A percentile compares a stretch with the other conserved stretches of the same genome.
phyloP scores from a whole-genome alignment of 2,888 invertebrate genomes.

The Cantharis lateralis region DNA sequence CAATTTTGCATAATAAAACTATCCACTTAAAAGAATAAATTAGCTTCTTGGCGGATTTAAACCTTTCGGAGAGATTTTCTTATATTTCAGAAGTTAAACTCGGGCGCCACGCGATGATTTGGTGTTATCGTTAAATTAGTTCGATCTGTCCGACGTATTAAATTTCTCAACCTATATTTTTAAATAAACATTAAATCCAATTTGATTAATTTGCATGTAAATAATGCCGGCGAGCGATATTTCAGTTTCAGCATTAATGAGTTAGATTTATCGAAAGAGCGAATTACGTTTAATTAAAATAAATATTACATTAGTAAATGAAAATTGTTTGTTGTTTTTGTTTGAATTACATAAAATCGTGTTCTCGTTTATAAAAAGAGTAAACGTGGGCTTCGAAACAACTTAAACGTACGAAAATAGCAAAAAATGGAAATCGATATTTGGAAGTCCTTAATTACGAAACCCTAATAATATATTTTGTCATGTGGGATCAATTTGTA shows the following conservation, averaged over 20 bases:
- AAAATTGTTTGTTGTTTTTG: background rate
- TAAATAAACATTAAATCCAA: background rate
- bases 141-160: too few species aligned
- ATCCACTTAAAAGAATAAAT: background rate
- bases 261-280: background rate
- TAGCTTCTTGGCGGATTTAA: background rate
- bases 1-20: background rate
- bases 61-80: background rate
- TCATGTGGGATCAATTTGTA: background rate
- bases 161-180: background rate
- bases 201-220: background rate
- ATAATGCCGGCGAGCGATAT: background rate
- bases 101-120: background rate
- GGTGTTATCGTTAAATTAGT: too few species aligned
- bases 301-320: background rate
- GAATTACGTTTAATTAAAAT: background rate
- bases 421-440: background rate
- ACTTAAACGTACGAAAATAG: background rate
- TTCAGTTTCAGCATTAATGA: background rate
- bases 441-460: background rate
- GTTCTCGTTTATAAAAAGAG: background rate
- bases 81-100: background rate
- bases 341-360: background rate
- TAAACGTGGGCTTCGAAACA: background rate
- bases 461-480: background rate